Percentiles rank a stretch among this genome's conserved stretches.
Conservation (phyloP, 2,888 invertebrate genomes). For the Alcis repandata region DNA sequence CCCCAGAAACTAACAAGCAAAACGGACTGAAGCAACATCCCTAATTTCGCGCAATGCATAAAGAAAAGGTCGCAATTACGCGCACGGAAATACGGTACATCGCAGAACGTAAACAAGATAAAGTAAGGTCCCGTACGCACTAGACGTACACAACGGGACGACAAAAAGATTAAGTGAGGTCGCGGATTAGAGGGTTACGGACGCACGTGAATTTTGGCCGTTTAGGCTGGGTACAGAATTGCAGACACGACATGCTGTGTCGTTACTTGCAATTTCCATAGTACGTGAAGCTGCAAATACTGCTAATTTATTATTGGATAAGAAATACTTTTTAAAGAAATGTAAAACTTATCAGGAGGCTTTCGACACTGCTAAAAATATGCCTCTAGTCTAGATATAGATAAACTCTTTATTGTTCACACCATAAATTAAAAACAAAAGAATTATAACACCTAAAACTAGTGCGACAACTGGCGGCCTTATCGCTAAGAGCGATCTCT, state of each 20-base stretch:
- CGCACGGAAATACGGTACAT: slow-evolving; percentile 44
- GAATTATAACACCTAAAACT: too few relatives aligned
- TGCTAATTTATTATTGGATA: too few relatives aligned
- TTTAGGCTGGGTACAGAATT: slow-evolving; percentile 25
- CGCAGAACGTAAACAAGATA: slow-evolving; percentile 50
- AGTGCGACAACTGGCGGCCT: too few relatives aligned
- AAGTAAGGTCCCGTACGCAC: slow-evolving; percentile 52
- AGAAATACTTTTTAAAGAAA: too few relatives aligned
- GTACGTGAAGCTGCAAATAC: not conserved
- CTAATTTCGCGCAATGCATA: slow-evolving; percentile 49
- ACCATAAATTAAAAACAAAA: too few relatives aligned
- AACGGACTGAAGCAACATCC: slow-evolving; percentile 33
- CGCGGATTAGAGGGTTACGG: slow-evolving; percentile 53
- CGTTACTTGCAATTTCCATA: not conserved
- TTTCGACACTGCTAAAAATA: too few relatives aligned
- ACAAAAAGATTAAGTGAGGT: slow-evolving; percentile 63
- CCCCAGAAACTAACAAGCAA: slow-evolving; percentile 29
- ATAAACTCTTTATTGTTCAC: too few relatives aligned
- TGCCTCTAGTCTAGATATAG: too few relatives aligned
- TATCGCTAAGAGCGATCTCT: too few relatives aligned
- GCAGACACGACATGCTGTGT: not conserved
- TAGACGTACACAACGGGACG: slow-evolving; percentile 49
- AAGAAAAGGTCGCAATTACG: slow-evolving; percentile 49
- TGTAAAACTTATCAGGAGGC: too few relatives aligned
- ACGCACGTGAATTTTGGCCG: slow-evolving; percentile 42